Evolutionary conservation across 92 coral and sea anemone genomes (phyloP).

Genomic region (Blastomussa wellsi): DNA sequence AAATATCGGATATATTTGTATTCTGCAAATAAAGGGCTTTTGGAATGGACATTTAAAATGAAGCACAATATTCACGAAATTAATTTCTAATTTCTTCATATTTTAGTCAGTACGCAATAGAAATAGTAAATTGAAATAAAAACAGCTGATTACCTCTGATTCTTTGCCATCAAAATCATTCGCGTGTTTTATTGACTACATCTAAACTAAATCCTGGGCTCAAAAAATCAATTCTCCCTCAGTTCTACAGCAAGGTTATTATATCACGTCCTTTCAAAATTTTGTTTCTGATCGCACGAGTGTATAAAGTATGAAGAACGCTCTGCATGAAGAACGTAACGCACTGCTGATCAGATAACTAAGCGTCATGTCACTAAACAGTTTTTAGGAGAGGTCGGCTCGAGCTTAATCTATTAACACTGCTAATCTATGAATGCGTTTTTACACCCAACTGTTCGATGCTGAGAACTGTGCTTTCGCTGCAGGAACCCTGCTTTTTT

Average conservation of each 20-base stretch:
- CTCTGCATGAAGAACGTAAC: neutral
- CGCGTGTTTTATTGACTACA: neutral
- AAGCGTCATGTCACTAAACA: neutral
- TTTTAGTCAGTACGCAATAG: neutral
- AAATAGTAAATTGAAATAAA: neutral
- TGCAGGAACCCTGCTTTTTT: conserved; percentile 6
- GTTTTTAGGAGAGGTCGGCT: neutral
- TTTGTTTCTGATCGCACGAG: neutral
- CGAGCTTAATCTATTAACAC: neutral
- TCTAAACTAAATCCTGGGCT: too few relatives aligned
- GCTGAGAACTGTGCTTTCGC: conserved; percentile 8
- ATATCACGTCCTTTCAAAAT: too few relatives aligned
- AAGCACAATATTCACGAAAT: neutral
- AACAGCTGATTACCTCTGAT: neutral
- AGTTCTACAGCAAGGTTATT: neutral
- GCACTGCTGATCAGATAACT: neutral
- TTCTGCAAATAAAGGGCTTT: neutral
- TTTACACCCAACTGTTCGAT: neutral
- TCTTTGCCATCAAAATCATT: neutral
- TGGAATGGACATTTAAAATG: neutral
- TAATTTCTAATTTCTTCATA: neutral
- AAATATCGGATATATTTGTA: conserved; percentile 21
- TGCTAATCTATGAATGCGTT: neutral
- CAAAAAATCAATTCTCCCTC: neutral
- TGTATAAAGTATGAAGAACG: neutral